A percentile compares a stretch with the other conserved stretches of the same genome.
These are phyloP conservation scores for Boloria euphrosyne DNA, from an alignment of 2,888 invertebrate species.

Conservation along the genomic window DNA sequence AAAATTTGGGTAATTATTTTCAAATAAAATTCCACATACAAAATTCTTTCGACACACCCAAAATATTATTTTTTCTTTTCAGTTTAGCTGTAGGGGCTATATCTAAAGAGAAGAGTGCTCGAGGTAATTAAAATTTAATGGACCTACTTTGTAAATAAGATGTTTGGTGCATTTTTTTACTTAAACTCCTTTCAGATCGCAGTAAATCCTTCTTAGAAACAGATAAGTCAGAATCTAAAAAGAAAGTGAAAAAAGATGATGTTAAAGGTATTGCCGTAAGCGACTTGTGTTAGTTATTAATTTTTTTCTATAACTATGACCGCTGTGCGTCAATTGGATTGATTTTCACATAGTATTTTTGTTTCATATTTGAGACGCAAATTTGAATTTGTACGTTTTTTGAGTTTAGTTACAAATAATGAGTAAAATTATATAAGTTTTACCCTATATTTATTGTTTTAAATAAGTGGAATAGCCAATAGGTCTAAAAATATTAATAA, in stretches of 20 bases:
- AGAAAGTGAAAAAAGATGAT: constrained; percentile 68
- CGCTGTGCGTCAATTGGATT: neutral
- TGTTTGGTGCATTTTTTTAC: neutral
- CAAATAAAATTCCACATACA: neutral
- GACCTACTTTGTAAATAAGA: neutral
- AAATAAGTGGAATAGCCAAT: no score
- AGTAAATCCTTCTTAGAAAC: constrained; percentile 52
- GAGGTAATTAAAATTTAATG: constrained; percentile 32
- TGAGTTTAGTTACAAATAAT: no score
- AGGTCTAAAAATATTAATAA: no score
- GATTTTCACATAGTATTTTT: neutral
- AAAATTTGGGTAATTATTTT: constrained; percentile 43
- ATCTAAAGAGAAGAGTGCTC: constrained; percentile 27
- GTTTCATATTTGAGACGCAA: no score
- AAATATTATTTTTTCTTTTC: constrained; percentile 8
- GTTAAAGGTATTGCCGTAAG: constrained; percentile 49
- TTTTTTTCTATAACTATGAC: no score
- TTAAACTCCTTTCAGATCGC: constrained; percentile 40
- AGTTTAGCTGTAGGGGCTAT: constrained; percentile 18
- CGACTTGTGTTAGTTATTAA: no score
- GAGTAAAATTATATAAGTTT: no score
- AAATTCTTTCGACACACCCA: neutral
- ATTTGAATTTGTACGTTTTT: no score
- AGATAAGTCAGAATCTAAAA: constrained; percentile 58
- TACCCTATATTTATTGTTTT: no score